phyloP scores from a whole-genome alignment of 2,888 invertebrate genomes.

The Torymus auratus region DNA sequence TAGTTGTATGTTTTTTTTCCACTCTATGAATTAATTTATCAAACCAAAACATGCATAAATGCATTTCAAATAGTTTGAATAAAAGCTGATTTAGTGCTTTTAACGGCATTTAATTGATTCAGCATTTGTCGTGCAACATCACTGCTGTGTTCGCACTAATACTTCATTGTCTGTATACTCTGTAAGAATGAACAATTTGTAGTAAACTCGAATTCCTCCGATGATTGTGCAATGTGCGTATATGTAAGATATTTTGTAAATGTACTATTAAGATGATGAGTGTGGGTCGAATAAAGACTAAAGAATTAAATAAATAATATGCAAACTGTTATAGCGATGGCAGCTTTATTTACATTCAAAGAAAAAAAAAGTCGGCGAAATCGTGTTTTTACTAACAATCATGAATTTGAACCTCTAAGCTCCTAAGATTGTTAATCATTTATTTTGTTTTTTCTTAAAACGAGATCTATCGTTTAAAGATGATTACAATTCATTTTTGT shows the following conservation, averaged over 20 bases:
- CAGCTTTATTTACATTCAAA: constrained; percentile 69
- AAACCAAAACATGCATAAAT: neutral
- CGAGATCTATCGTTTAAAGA: constrained; percentile 42
- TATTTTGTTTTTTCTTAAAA: constrained; percentile 27
- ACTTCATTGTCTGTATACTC: constrained; percentile 27
- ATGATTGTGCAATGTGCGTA: constrained; percentile 66
- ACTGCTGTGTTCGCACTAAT: constrained; percentile 23
- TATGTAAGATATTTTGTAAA: constrained; percentile 64
- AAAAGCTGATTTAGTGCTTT: constrained; percentile 29
- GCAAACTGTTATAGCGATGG: constrained; percentile 62
- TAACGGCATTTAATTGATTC: neutral
- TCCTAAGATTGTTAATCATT: constrained; percentile 48
- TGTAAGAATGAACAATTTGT: constrained; percentile 40
- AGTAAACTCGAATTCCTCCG: constrained; percentile 41
- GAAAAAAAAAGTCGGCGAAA: constrained; percentile 46
- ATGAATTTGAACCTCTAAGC: constrained; percentile 48
- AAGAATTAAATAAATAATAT: constrained; percentile 56
- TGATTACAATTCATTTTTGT: constrained; percentile 36
- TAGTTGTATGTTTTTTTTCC: constrained; percentile 20
- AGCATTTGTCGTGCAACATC: constrained; percentile 27
- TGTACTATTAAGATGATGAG: constrained; percentile 60
- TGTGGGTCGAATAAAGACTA: constrained; percentile 64
- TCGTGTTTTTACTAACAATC: constrained; percentile 36
- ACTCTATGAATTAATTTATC: constrained; percentile 23
- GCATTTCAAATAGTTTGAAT: neutral